Percentiles rank a stretch among this genome's conserved stretches.
Evolutionary conservation across 2,797 vertebrate genomes (phyloP).

Genomic region (Typhlichthys subterraneus): DNA sequence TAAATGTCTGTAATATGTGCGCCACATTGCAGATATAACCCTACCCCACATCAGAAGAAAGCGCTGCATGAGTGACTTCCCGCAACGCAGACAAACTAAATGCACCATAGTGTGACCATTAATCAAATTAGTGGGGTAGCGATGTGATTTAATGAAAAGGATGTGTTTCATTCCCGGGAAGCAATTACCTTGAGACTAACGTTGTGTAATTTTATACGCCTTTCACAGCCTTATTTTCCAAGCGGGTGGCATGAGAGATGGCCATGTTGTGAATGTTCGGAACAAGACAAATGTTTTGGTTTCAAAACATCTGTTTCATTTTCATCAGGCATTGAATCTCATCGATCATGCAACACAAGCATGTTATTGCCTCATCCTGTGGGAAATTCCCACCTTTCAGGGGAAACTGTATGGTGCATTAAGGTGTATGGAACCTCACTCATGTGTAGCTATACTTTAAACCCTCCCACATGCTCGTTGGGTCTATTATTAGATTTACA

Average conservation of each 20-base stretch:
- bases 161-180: slow-evolving; percentile 34
- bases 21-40: slow-evolving; percentile 14
- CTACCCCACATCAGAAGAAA: slow-evolving; percentile 32
- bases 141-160: slow-evolving; percentile 37
- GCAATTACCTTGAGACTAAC: slow-evolving; percentile 43
- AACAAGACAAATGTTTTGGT: slow-evolving; percentile 67
- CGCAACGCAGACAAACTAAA: slow-evolving; percentile 34
- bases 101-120: slow-evolving; percentile 43
- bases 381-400: slow-evolving; percentile 70
- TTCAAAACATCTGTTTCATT: slow-evolving; percentile 74
- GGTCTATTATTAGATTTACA: slow-evolving; percentile 30
- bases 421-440: slow-evolving; percentile 66
- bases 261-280: slow-evolving; percentile 33
- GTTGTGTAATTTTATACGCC: slow-evolving; percentile 49
- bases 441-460: slow-evolving; percentile 29
- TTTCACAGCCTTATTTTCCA: slow-evolving; percentile 24
- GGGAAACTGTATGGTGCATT: slow-evolving; percentile 50
- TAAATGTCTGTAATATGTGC: slow-evolving; percentile 1
- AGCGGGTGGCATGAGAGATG: slow-evolving; percentile 45
- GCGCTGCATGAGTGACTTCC: slow-evolving; percentile 35
- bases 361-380: slow-evolving; percentile 62
- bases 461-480: slow-evolving; percentile 2
- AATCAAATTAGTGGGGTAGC: slow-evolving; percentile 54
- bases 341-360: slow-evolving; percentile 66
- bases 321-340: slow-evolving; percentile 68